These are phyloP conservation scores for Drosophila kepulauana DNA, from an alignment of 1,140 invertebrate genomes.

Conservation along the genomic window DNA sequence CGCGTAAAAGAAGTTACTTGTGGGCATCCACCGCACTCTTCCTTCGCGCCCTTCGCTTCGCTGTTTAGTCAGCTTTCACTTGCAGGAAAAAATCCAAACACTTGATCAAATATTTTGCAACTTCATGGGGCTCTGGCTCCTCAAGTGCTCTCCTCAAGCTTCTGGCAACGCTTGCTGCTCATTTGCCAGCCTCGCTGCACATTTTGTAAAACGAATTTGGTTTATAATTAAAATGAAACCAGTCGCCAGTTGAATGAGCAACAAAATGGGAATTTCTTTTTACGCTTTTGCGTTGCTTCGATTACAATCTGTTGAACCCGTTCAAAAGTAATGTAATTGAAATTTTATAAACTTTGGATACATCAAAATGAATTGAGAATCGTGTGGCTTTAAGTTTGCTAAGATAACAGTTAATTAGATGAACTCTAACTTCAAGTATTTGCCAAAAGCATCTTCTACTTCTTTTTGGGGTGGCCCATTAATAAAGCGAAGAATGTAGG, in stretches of 20 bases:
- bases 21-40: constrained; percentile 21
- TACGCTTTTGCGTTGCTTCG: constrained; percentile 48
- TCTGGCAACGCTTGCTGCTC: constrained; percentile 39
- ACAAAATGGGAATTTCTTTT: constrained; percentile 61
- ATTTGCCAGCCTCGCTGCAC: constrained; percentile 67
- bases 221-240: constrained; percentile 80
- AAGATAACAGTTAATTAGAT: constrained; percentile 68
- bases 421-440: constrained; percentile 18
- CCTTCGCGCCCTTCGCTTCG: neutral
- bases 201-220: constrained; percentile 70
- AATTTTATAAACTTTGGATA: constrained; percentile 8
- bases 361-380: neutral
- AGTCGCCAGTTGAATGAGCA: constrained; percentile 46
- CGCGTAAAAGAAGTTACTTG: constrained; percentile 82
- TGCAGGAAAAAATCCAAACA: constrained; percentile 70
- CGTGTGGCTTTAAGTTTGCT: constrained; percentile 12
- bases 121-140: constrained; percentile 67
- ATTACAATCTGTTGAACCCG: constrained; percentile 71
- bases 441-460: constrained; percentile 16
- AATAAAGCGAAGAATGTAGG: constrained; percentile 69
- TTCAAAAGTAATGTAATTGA: constrained; percentile 11
- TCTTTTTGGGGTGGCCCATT: constrained; percentile 51
- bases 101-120: constrained; percentile 83
- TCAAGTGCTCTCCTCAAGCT: constrained; percentile 48
- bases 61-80: constrained; percentile 63